Conservation (phyloP, 2,797 vertebrate genomes). For the Caiman crocodilus region DNA sequence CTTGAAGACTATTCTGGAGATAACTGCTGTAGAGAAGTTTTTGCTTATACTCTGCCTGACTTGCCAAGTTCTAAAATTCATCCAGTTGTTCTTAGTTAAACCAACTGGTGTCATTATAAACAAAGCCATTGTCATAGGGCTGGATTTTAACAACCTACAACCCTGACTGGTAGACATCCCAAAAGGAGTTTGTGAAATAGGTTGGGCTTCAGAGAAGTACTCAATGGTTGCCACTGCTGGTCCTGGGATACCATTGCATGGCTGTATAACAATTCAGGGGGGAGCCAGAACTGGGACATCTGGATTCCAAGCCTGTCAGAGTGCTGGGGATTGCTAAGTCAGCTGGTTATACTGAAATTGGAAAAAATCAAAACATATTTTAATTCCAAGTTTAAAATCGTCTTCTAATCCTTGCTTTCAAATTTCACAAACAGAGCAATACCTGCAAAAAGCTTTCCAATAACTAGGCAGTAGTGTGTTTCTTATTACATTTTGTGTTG, state of each 20-base stretch:
- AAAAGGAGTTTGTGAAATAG: not conserved
- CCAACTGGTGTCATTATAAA: not conserved
- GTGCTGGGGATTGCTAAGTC: conserved; percentile 1
- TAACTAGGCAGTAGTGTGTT: not conserved
- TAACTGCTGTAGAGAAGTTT: not conserved
- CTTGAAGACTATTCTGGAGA: not conserved
- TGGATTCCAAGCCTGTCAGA: not conserved
- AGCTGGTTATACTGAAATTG: not conserved
- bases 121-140: not conserved
- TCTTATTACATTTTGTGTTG: not conserved
- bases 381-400: not conserved
- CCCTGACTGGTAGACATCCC: too few species aligned
- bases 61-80: not conserved
- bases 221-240: not conserved
- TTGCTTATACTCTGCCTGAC: not conserved
- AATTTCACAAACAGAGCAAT: not conserved
- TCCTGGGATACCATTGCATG: not conserved
- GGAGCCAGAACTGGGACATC: not conserved
- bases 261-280: not conserved
- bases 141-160: not conserved
- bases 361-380: not conserved
- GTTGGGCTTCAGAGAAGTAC: not conserved
- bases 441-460: fast-evolving
- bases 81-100: conserved; percentile 16
- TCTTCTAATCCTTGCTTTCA: fast-evolving